These are phyloP conservation scores for Manis crassicaudata DNA, from an alignment of 2,797 vertebrate genomes.

Conservation along the genomic window DNA sequence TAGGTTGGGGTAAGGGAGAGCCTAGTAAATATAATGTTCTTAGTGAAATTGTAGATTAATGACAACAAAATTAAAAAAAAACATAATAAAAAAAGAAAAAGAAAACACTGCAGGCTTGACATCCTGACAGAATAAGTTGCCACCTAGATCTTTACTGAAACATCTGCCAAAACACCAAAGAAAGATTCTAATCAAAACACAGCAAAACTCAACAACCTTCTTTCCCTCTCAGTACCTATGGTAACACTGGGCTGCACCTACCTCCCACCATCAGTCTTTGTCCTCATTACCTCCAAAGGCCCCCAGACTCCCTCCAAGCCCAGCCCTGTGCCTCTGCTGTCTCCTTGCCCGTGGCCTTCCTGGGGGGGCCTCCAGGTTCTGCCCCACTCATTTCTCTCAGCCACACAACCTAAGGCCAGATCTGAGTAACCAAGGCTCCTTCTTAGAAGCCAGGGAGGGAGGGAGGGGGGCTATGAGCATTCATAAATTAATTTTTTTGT, in stretches of 20 bases:
- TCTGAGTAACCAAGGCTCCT: not conserved
- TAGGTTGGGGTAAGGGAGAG: too few species aligned
- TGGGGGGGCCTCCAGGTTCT: not conserved
- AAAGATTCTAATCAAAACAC: not conserved
- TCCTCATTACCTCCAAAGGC: not conserved
- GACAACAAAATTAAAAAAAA: too few species aligned
- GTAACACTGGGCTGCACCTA: not conserved
- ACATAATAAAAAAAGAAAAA: not conserved
- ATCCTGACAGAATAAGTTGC: not conserved
- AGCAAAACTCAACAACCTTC: not conserved
- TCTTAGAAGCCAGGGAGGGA: not conserved
- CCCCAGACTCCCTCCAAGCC: not conserved
- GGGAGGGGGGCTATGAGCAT: not conserved
- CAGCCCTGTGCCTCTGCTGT: not conserved
- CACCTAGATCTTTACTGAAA: not conserved
- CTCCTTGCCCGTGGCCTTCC: not conserved
- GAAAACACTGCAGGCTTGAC: not conserved
- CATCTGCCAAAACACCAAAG: not conserved
- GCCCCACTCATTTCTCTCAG: not conserved
- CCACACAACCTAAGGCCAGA: not conserved
- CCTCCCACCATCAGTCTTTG: not conserved
- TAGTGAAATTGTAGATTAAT: too few species aligned
- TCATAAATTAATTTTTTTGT: not conserved
- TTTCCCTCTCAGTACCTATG: not conserved
- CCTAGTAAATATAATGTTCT: too few species aligned